These are phyloP conservation scores for Callithrix jacchus DNA, from an alignment of 2,113 vertebrate genomes.

Conservation along the genomic window DNA sequence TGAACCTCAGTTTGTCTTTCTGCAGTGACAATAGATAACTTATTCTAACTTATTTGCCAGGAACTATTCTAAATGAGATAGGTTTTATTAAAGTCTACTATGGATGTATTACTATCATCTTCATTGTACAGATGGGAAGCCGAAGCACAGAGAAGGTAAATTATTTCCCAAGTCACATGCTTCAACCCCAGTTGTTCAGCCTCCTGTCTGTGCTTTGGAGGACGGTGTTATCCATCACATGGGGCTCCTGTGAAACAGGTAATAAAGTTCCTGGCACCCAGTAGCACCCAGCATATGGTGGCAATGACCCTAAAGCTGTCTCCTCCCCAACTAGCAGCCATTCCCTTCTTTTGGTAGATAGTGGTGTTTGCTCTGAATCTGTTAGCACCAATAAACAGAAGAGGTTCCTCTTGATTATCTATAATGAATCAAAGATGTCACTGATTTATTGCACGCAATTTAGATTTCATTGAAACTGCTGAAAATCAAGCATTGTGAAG, in stretches of 20 bases:
- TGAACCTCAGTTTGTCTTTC: neutral
- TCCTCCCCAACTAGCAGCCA: accelerated
- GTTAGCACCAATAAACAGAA: neutral
- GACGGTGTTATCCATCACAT: too few species aligned
- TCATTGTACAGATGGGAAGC: neutral
- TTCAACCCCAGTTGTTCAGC: neutral
- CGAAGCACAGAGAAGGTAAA: neutral
- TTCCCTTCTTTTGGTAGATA: neutral
- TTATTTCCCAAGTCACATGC: neutral
- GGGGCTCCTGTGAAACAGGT: neutral
- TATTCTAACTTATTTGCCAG: neutral
- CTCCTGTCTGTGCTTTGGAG: neutral
- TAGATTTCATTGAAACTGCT: neutral
- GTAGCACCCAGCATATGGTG: neutral
- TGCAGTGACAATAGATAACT: neutral
- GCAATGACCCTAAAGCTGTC: accelerated
- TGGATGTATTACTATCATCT: neutral
- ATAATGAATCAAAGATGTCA: neutral
- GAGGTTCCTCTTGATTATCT: neutral
- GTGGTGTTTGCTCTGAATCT: neutral
- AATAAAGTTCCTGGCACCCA: accelerated
- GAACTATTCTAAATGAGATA: neutral
- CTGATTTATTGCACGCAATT: neutral
- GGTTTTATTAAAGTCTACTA: neutral
- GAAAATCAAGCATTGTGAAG: neutral